Evolutionary conservation across 2,797 vertebrate genomes (phyloP).

Genomic region (Diglossa cyanea): DNA sequence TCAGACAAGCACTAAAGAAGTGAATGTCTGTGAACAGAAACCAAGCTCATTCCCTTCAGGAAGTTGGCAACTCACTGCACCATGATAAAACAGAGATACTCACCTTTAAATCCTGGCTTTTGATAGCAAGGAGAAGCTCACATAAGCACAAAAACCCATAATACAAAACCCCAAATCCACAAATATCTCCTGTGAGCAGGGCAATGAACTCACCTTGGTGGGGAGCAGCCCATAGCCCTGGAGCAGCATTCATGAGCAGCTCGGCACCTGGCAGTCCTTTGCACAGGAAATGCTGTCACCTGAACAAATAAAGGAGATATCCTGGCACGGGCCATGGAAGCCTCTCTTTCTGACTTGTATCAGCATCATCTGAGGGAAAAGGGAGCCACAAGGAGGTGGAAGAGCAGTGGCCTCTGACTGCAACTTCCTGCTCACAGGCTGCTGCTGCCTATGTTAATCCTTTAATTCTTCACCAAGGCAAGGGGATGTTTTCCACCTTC

Average conservation of each 20-base stretch:
- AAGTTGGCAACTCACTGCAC: neutral
- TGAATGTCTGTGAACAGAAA: accelerated
- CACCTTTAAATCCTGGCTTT: neutral
- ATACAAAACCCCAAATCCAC: neutral
- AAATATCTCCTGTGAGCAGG: neutral
- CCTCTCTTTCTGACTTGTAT: neutral
- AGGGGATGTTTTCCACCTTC: neutral
- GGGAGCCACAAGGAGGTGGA: neutral
- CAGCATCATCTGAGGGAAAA: neutral
- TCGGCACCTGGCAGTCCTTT: neutral
- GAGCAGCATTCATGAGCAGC: neutral
- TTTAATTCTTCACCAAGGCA: neutral
- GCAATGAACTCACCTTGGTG: neutral
- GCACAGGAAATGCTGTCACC: neutral
- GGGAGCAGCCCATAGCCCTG: neutral
- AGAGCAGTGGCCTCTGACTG: neutral
- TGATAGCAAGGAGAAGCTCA: neutral
- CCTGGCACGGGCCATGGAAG: neutral
- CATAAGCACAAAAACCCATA: neutral
- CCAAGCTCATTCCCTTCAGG: neutral
- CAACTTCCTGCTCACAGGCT: neutral
- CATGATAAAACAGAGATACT: neutral
- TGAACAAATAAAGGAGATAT: neutral
- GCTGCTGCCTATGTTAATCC: neutral
- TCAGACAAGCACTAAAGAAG: neutral